These are phyloP conservation scores for Pogonophryne albipinna DNA, from an alignment of 2,797 vertebrate species.

Conservation along the genomic window DNA sequence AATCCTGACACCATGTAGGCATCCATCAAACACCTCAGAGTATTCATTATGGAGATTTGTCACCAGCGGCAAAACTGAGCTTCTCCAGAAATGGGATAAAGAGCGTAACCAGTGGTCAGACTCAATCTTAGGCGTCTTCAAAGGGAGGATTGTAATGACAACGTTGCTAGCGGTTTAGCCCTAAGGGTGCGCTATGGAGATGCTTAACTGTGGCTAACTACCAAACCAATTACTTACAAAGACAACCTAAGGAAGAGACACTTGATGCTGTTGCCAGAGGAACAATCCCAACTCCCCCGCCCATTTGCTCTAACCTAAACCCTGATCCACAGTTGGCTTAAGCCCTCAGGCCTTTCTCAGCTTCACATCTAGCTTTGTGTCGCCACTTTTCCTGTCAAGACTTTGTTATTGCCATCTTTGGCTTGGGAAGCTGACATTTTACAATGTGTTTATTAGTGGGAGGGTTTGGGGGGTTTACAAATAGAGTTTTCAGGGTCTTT, in stretches of 20 bases:
- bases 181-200: constrained; percentile 58
- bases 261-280: constrained; percentile 53
- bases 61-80: constrained; percentile 21
- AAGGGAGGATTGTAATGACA: constrained; percentile 66
- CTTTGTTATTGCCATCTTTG: constrained; percentile 62
- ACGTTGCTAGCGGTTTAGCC: constrained; percentile 55
- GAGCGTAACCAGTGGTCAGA: constrained; percentile 50
- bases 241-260: constrained; percentile 66
- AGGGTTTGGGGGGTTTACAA: constrained; percentile 29
- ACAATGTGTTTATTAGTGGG: constrained; percentile 71
- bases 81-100: constrained; percentile 23
- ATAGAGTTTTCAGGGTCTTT: constrained; percentile 58
- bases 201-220: constrained; percentile 71
- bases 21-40: constrained; percentile 21
- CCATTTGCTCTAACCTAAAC: constrained; percentile 43
- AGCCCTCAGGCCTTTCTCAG: constrained; percentile 51
- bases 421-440: constrained; percentile 59
- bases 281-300: constrained; percentile 38
- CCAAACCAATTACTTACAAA: constrained; percentile 72
- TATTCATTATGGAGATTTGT: constrained; percentile 39
- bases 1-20: constrained; percentile 1
- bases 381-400: constrained; percentile 67
- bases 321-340: constrained; percentile 39
- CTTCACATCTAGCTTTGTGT: constrained; percentile 55
- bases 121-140: constrained; percentile 60